Conservation (phyloP, 2,888 invertebrate species). For the Anthoptus insignis region DNA sequence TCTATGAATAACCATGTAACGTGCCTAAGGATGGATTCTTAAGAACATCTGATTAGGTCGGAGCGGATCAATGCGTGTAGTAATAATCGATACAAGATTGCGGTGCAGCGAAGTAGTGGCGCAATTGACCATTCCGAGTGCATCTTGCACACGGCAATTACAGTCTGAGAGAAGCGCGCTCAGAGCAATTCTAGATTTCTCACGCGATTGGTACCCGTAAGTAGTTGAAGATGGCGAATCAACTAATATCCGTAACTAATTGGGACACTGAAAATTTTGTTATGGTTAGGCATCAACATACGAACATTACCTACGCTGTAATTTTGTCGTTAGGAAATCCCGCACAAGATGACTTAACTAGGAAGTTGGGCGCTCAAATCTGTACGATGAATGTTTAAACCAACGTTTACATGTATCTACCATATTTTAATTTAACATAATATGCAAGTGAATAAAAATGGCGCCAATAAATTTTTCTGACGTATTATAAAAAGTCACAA, state of each 20-base stretch:
- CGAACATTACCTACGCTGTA: slow-evolving; percentile 46
- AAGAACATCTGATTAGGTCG: slow-evolving; percentile 39
- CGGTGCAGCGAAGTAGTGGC: slow-evolving; percentile 61
- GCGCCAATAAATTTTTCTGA: too few relatives aligned
- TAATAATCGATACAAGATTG: slow-evolving; percentile 78
- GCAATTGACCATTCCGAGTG: slow-evolving; percentile 61
- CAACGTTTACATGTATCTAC: too few relatives aligned
- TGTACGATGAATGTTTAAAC: too few relatives aligned
- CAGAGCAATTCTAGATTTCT: slow-evolving; percentile 69
- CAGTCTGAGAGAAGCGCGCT: slow-evolving; percentile 62
- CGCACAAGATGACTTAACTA: not conserved
- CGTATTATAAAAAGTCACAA: too few relatives aligned
- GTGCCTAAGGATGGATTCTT: slow-evolving; percentile 28
- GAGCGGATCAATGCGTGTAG: slow-evolving; percentile 60
- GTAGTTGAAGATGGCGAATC: slow-evolving; percentile 40
- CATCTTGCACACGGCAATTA: slow-evolving; percentile 70
- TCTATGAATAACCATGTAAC: slow-evolving; percentile 17
- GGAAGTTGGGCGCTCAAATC: too few relatives aligned
- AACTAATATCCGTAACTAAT: slow-evolving; percentile 55
- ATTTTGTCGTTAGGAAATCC: not conserved
- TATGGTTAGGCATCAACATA: slow-evolving; percentile 43
- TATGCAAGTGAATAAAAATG: too few relatives aligned
- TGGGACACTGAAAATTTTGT: slow-evolving; percentile 52
- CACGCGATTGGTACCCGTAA: slow-evolving; percentile 64
- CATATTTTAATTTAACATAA: too few relatives aligned